Conservation (phyloP, 2,888 invertebrate species). For the Alcis repandata region DNA sequence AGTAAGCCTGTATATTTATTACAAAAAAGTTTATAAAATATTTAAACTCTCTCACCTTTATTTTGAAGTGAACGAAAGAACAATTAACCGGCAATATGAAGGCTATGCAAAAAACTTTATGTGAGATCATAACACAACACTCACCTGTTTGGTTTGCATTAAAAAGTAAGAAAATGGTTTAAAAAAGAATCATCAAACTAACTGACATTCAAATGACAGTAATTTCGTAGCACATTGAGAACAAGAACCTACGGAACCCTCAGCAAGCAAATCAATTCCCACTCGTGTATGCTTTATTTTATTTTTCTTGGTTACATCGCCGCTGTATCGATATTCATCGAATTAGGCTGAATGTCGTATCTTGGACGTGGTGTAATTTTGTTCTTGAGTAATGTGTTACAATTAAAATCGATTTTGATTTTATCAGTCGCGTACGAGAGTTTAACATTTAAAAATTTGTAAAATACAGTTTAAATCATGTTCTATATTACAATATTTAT, state of each 20-base stretch:
- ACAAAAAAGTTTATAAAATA: too few relatives aligned
- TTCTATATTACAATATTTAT: too few relatives aligned
- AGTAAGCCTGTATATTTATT: too few relatives aligned
- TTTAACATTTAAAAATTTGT: slow-evolving; percentile 4
- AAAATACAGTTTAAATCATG: background rate
- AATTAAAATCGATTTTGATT: slow-evolving; percentile 24
- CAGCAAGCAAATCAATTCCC: background rate
- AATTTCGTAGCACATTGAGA: background rate
- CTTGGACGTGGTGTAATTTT: slow-evolving; percentile 28
- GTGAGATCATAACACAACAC: too few relatives aligned
- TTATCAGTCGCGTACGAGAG: slow-evolving; percentile 1
- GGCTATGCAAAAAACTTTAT: too few relatives aligned
- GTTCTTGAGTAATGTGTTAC: slow-evolving; percentile 27
- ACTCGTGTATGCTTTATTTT: slow-evolving; percentile 2
- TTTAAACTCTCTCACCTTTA: too few relatives aligned
- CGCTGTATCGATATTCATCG: slow-evolving; percentile 35
- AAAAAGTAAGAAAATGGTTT: too few relatives aligned
- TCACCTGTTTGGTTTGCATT: too few relatives aligned
- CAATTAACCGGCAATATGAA: too few relatives aligned
- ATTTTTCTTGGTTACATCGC: slow-evolving; percentile 25
- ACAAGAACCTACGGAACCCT: slow-evolving; percentile 12
- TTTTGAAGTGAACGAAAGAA: too few relatives aligned
- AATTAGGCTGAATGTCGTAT: slow-evolving; percentile 36
- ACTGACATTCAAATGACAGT: too few relatives aligned
- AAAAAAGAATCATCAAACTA: too few relatives aligned